Conservation (phyloP, 2,113 vertebrate genomes). For the Daubentonia madagascariensis region DNA sequence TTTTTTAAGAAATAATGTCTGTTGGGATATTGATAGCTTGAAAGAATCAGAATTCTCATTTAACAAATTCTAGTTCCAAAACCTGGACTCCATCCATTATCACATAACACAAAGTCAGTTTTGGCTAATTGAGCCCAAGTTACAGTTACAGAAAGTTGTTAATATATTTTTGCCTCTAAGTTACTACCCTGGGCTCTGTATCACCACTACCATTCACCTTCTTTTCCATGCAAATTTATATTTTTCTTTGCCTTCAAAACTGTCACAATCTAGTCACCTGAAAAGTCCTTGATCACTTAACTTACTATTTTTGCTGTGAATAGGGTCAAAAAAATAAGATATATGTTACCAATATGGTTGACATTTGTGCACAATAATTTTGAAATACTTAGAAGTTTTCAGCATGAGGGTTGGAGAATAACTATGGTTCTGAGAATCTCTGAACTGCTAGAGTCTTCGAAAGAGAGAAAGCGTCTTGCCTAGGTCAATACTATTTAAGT, state of each 20-base stretch:
- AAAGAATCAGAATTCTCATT: not conserved
- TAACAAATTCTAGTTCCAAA: not conserved
- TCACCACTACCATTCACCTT: not conserved
- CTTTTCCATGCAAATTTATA: not conserved
- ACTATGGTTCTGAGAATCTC: not conserved
- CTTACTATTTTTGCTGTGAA: not conserved
- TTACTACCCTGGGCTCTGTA: not conserved
- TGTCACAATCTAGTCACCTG: not conserved
- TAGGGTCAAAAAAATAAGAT: not conserved
- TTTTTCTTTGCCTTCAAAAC: not conserved
- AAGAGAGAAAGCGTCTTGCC: not conserved
- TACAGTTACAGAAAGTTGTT: not conserved
- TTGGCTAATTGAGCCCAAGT: not conserved
- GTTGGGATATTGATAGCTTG: not conserved
- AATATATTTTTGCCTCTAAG: not conserved
- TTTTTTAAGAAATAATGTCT: not conserved
- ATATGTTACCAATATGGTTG: not conserved
- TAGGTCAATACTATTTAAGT: not conserved
- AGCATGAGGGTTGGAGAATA: not conserved
- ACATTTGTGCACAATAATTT: not conserved
- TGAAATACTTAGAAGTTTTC: not conserved
- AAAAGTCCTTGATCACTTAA: not conserved
- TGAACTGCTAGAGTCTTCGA: not conserved
- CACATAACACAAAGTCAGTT: not conserved
- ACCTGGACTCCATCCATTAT: not conserved